Conservation (phyloP, 1,140 invertebrate genomes). For the Calliphora vicina region DNA sequence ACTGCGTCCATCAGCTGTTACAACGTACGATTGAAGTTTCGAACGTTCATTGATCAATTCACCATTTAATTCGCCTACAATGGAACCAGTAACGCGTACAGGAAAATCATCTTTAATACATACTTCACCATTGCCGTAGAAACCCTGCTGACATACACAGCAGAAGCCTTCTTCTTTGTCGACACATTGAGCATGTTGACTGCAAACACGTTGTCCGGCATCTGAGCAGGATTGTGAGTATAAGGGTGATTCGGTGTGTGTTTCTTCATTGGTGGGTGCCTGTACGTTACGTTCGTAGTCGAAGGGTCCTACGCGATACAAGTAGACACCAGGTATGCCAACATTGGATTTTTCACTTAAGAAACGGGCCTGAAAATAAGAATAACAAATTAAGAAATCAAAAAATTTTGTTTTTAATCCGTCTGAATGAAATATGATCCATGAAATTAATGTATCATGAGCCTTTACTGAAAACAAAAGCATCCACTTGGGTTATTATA, state of each 20-base stretch:
- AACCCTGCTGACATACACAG: slow-evolving; percentile 81
- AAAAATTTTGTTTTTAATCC: too few species aligned
- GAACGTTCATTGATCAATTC: slow-evolving; percentile 72
- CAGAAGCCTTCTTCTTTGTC: slow-evolving; percentile 87
- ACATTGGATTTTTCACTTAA: slow-evolving; percentile 74
- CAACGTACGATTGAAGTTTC: slow-evolving; percentile 92
- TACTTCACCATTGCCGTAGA: slow-evolving; percentile 89
- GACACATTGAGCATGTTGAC: slow-evolving; percentile 81
- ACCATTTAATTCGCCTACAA: slow-evolving; percentile 83
- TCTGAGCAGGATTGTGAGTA: slow-evolving; percentile 65
- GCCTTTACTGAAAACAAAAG: too few species aligned
- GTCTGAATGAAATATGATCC: too few species aligned
- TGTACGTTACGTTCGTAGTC: slow-evolving; percentile 70
- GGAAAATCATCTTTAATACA: slow-evolving; percentile 85
- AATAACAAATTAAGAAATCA: too few species aligned
- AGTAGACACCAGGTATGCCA: slow-evolving; percentile 81
- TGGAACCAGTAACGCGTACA: slow-evolving; percentile 84
- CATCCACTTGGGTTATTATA: too few species aligned
- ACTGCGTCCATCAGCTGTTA: slow-evolving; percentile 84
- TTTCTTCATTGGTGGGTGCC: slow-evolving; percentile 70
- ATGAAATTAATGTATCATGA: too few species aligned
- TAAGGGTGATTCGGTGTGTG: slow-evolving; percentile 60
- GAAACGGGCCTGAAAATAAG: slow-evolving; percentile 69
- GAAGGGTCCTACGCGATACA: slow-evolving; percentile 80
- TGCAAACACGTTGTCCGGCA: slow-evolving; percentile 74